These are phyloP conservation scores for Idaea straminata DNA, from an alignment of 2,888 invertebrate species.

Conservation along the genomic window DNA sequence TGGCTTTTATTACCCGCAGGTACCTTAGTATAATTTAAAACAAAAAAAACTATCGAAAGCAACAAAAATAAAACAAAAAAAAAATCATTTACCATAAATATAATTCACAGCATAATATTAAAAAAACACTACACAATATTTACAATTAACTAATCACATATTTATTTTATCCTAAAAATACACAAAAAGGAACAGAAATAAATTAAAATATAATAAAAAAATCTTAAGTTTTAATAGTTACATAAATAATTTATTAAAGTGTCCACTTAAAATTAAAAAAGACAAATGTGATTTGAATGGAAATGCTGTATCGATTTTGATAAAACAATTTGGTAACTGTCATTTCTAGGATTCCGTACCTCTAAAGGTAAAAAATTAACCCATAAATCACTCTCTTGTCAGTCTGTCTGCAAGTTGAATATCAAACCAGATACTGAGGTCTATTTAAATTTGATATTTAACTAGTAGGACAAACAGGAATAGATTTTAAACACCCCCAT, in stretches of 20 bases:
- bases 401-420: too few species aligned
- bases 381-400: too few species aligned
- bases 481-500: too few species aligned
- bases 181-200: constrained; percentile 38
- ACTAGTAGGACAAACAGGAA: too few species aligned
- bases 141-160: constrained; percentile 13
- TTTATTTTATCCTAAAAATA: constrained; percentile 23
- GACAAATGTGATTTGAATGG: background rate
- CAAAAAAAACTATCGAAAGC: background rate
- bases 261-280: constrained; percentile 17
- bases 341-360: too few species aligned
- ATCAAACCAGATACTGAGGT: too few species aligned
- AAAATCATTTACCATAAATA: constrained; percentile 53
- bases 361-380: too few species aligned
- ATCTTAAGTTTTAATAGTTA: constrained; percentile 6
- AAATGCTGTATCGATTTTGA: background rate
- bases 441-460: too few species aligned
- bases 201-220: constrained; percentile 18
- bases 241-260: constrained; percentile 27
- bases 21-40: background rate
- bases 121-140: constrained; percentile 18
- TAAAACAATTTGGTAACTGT: too few species aligned
- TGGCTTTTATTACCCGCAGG: background rate
- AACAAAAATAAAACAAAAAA: constrained; percentile 24
- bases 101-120: constrained; percentile 49